A percentile compares a stretch with the other conserved stretches of the same genome.
These are phyloP conservation scores for Cancer borealis DNA, from an alignment of 2,888 invertebrate species.

Conservation along the genomic window DNA sequence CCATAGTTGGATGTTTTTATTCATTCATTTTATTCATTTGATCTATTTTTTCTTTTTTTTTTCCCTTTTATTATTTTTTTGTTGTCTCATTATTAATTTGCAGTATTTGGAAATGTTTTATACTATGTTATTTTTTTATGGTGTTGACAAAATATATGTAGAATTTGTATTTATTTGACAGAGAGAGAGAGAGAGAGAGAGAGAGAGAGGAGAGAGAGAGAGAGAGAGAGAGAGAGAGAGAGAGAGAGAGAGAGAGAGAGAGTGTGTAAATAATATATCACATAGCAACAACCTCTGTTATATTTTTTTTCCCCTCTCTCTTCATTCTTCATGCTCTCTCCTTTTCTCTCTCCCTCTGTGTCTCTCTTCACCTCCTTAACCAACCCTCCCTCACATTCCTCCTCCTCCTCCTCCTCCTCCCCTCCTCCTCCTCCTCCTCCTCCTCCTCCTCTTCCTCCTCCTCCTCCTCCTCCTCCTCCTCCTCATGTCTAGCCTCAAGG, in stretches of 20 bases:
- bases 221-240: constrained; percentile 5
- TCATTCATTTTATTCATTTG: too few species aligned
- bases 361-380: neutral
- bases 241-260: neutral
- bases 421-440: neutral
- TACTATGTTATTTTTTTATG: too few species aligned
- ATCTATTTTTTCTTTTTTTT: too few species aligned
- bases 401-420: neutral
- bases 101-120: too few species aligned
- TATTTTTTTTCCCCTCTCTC: neutral
- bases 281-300: neutral
- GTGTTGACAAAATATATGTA: too few species aligned
- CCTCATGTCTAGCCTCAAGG: neutral
- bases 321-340: neutral
- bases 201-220: too few species aligned
- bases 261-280: neutral
- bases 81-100: too few species aligned
- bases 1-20: too few species aligned
- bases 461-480: neutral
- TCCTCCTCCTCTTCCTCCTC: neutral
- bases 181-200: too few species aligned
- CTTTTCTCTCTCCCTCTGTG: neutral
- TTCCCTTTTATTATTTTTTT: too few species aligned
- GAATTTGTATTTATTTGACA: too few species aligned
- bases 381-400: neutral